phyloP scores from a whole-genome alignment of 2,113 vertebrate species.

The Fregata magnificens region DNA sequence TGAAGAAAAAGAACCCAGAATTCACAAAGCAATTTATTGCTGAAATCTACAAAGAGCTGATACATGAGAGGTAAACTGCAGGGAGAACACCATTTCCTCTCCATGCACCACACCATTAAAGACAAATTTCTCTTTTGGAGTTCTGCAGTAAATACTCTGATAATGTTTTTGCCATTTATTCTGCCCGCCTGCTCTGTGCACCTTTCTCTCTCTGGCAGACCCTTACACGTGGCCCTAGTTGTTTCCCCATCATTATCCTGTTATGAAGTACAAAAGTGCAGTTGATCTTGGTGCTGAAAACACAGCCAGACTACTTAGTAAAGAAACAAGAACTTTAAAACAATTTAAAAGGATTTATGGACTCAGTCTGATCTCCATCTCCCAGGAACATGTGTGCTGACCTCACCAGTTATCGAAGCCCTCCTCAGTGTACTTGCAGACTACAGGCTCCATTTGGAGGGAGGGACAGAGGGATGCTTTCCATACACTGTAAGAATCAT shows the following conservation, averaged over 20 bases:
- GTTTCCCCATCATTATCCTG: neutral
- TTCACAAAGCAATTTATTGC: neutral
- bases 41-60: neutral
- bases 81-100: neutral
- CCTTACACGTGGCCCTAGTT: neutral
- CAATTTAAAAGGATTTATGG: neutral
- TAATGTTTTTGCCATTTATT: neutral
- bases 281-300: neutral
- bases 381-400: neutral
- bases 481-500: neutral
- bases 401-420: neutral
- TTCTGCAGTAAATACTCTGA: neutral
- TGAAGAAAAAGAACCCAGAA: neutral
- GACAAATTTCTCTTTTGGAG: neutral
- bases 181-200: neutral
- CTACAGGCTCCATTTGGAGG: neutral
- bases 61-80: neutral
- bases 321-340: neutral
- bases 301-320: neutral
- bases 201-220: neutral
- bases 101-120: neutral
- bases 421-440: neutral
- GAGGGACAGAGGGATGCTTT: conserved; percentile 10
- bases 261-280: accelerated
- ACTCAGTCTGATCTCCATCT: neutral